Evolutionary conservation across 2,113 vertebrate genomes (phyloP).

Genomic region (Dascyllus trimaculatus): DNA sequence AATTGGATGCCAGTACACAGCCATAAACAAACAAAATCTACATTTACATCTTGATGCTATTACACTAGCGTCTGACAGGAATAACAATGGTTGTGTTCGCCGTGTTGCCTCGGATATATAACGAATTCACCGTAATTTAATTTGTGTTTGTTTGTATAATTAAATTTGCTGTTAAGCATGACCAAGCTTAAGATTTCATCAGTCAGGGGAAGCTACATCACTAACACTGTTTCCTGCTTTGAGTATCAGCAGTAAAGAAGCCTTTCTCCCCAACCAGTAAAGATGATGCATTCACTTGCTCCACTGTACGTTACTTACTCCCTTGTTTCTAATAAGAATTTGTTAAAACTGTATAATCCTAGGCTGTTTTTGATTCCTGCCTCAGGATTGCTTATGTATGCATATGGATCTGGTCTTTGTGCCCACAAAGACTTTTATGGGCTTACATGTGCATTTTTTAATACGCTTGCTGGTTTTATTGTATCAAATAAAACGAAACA

Average conservation of each 20-base stretch:
- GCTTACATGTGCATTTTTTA: slow-evolving; percentile 52
- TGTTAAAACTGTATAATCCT: slow-evolving; percentile 1
- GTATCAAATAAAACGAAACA: slow-evolving; percentile 51
- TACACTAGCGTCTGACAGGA: slow-evolving; percentile 50
- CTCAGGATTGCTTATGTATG: slow-evolving; percentile 16
- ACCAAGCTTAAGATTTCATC: slow-evolving; percentile 51
- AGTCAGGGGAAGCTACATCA: slow-evolving; percentile 22
- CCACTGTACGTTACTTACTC: background rate
- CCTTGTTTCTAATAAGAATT: background rate
- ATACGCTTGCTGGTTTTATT: slow-evolving; percentile 53
- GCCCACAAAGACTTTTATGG: slow-evolving; percentile 18
- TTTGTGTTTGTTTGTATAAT: slow-evolving; percentile 62
- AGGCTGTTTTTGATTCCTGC: background rate
- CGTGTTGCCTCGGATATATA: slow-evolving; percentile 29
- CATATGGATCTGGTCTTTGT: slow-evolving; percentile 16
- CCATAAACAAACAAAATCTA: slow-evolving; percentile 59
- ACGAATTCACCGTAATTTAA: slow-evolving; percentile 57
- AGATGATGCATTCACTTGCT: background rate
- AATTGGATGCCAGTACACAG: slow-evolving; percentile 47
- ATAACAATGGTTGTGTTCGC: slow-evolving; percentile 45
- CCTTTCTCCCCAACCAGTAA: background rate
- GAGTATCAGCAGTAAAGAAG: background rate
- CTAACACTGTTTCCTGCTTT: slow-evolving; percentile 14
- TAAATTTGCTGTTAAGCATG: slow-evolving; percentile 55
- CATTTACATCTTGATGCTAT: slow-evolving; percentile 41